Percentiles rank a stretch among this genome's conserved stretches.
Conservation (phyloP, 1,140 invertebrate genomes). For the Melanaphis sacchari region DNA sequence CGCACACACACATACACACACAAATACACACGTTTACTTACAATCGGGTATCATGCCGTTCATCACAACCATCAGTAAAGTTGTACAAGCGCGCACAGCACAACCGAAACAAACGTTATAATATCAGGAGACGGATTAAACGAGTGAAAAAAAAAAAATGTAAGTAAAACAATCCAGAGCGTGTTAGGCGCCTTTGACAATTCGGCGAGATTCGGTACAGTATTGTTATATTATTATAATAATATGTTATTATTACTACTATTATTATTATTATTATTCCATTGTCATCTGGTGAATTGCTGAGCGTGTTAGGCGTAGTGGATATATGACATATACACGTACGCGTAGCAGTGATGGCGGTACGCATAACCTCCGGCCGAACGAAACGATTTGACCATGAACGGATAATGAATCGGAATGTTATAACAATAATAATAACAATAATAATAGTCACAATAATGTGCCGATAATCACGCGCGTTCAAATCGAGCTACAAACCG, state of each 20-base stretch:
- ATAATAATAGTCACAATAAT: not conserved
- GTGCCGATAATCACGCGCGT: not conserved
- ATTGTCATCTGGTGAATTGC: not conserved
- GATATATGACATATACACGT: not conserved
- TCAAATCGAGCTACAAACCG: not conserved
- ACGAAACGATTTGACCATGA: constrained; percentile 16
- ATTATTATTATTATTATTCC: not conserved
- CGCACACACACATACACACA: not conserved
- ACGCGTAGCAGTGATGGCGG: not conserved
- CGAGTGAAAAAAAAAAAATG: not conserved
- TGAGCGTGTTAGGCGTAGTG: not conserved
- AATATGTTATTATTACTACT: too few relatives aligned
- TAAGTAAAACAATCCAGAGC: not conserved
- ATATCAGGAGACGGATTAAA: not conserved
- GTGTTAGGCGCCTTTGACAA: not conserved
- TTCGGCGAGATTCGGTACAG: not conserved
- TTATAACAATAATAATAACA: not conserved
- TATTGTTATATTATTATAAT: too few relatives aligned
- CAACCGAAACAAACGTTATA: constrained; percentile 20
- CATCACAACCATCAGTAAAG: not conserved
- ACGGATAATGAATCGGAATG: constrained; percentile 36
- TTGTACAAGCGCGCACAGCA: not conserved
- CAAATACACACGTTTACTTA: not conserved
- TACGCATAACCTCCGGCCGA: not conserved
- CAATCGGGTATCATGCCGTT: not conserved